phyloP scores from a whole-genome alignment of 2,113 vertebrate genomes.

The Dromas ardeola region DNA sequence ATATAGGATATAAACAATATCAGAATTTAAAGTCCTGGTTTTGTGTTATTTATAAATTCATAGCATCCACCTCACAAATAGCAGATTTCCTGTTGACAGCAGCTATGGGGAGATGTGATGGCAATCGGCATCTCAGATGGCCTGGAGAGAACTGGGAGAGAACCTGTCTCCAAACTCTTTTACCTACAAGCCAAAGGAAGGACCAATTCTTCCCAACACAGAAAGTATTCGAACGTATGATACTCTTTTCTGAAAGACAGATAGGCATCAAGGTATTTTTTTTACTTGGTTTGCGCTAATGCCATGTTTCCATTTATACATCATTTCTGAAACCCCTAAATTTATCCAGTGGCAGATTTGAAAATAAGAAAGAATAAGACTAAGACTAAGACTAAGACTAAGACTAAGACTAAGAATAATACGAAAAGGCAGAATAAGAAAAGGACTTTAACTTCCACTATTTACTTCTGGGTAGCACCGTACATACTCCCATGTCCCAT shows the following conservation, averaged over 20 bases:
- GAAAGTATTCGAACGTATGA: not conserved
- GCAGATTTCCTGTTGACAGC: not conserved
- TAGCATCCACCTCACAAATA: not conserved
- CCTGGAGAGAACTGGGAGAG: not conserved
- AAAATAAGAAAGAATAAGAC: no score
- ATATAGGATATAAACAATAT: not conserved
- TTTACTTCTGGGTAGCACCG: not conserved
- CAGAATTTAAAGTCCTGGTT: not conserved
- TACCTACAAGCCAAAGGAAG: not conserved
- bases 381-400: no score
- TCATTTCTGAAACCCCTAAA: not conserved
- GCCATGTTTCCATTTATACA: not conserved
- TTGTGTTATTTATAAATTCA: not conserved
- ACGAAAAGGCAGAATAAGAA: no score
- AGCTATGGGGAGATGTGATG: not conserved
- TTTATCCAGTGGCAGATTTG: not conserved
- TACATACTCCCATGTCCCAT: not conserved
- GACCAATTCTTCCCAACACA: not conserved
- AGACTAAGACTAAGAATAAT: no score
- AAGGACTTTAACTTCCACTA: not conserved
- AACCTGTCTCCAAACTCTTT: not conserved
- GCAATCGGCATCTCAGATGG: not conserved
- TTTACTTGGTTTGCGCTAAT: not conserved
- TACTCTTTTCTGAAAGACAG: not conserved
- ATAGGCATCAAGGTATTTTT: not conserved